phyloP scores from a whole-genome alignment of 1,140 invertebrate genomes.

The Piezodorus guildinii region DNA sequence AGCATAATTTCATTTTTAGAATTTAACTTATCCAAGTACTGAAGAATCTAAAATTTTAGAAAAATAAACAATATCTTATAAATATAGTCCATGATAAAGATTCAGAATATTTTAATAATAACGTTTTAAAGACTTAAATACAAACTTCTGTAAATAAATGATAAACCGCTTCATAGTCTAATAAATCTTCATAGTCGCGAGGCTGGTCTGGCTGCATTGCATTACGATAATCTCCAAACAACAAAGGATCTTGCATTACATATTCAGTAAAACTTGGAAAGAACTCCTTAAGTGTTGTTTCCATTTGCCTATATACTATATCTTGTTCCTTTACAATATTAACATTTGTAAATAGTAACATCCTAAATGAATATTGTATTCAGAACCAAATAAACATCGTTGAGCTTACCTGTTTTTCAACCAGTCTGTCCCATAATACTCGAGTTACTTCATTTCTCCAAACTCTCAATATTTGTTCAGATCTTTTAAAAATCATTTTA shows the following conservation, averaged over 20 bases:
- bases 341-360: constrained; percentile 11
- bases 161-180: constrained; percentile 77
- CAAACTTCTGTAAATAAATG: constrained; percentile 70
- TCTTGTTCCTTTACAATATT: constrained; percentile 36
- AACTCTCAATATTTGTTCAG: constrained; percentile 57
- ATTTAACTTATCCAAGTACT: constrained; percentile 72
- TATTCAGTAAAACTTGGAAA: constrained; percentile 49
- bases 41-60: constrained; percentile 51
- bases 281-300: constrained; percentile 36
- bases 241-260: constrained; percentile 61
- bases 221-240: constrained; percentile 81
- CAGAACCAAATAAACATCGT: not conserved
- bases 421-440: constrained; percentile 76
- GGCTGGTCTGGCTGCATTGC: constrained; percentile 63
- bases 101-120: not conserved
- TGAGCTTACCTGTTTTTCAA: constrained; percentile 38
- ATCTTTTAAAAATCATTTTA: constrained; percentile 47
- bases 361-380: constrained; percentile 11
- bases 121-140: not conserved
- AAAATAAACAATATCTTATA: no score
- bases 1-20: constrained; percentile 53
- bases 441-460: constrained; percentile 83
- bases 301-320: constrained; percentile 39
- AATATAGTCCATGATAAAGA: not conserved
- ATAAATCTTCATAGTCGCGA: constrained; percentile 74